Evolutionary conservation across 2,797 vertebrate genomes (phyloP).

Genomic region (Okamejei kenojei): DNA sequence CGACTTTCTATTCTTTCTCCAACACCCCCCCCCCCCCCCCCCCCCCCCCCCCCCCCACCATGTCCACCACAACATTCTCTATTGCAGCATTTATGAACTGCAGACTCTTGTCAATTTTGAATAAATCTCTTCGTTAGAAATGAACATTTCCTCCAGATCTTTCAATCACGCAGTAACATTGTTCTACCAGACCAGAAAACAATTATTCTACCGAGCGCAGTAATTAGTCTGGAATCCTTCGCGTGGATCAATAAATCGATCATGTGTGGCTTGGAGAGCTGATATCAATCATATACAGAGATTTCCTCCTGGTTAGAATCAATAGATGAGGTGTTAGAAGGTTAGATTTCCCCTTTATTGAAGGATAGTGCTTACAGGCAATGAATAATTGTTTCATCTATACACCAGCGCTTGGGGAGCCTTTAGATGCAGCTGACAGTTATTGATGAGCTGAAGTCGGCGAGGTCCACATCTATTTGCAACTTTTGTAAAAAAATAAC

Average conservation of each 20-base stretch:
- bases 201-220: not conserved
- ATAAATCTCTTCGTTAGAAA: not conserved
- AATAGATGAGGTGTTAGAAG: constrained; percentile 25
- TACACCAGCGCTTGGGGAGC: constrained; percentile 20
- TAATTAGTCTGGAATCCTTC: constrained; percentile 16
- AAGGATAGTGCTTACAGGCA: constrained; percentile 25
- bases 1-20: not conserved
- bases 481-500: not conserved
- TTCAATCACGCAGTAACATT: not conserved
- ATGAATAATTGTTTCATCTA: constrained; percentile 35
- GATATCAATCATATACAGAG: not conserved
- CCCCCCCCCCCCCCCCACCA: too few species aligned
- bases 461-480: constrained; percentile 1
- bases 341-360: constrained; percentile 23
- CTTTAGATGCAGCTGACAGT: constrained; percentile 1
- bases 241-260: not conserved
- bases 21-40: too few species aligned
- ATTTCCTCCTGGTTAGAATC: constrained; percentile 20
- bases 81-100: not conserved
- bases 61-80: not conserved
- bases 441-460: constrained; percentile 5
- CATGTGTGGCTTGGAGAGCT: not conserved
- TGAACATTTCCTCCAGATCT: not conserved
- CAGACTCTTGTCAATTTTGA: not conserved
- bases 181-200: not conserved